These are phyloP conservation scores for Lemur catta DNA, from an alignment of 2,797 vertebrate species.

Conservation along the genomic window DNA sequence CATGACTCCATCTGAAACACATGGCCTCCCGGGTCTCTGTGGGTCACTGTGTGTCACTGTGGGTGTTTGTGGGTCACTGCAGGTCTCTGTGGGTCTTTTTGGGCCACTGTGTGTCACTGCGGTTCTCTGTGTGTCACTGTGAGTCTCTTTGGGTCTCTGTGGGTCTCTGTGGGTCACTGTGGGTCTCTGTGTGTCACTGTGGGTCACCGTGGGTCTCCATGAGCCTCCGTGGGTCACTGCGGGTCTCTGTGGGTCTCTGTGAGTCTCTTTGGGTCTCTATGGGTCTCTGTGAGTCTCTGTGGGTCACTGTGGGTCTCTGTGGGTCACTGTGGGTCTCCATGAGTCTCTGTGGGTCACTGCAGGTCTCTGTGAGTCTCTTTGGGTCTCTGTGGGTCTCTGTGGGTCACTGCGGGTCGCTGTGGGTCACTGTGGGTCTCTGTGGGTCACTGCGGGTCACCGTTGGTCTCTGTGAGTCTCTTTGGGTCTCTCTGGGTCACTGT, in stretches of 20 bases:
- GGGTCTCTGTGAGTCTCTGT: too few relatives aligned
- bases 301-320: neutral
- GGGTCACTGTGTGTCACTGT: neutral
- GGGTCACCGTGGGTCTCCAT: neutral
- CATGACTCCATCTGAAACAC: neutral
- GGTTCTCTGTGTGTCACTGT: neutral
- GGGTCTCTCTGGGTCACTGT: neutral
- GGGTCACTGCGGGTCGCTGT: too few relatives aligned
- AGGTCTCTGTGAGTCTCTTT: neutral
- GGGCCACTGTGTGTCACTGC: too few relatives aligned
- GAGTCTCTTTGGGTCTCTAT: neutral
- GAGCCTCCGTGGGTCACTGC: neutral
- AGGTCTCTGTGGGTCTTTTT: neutral
- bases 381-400: neutral
- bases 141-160: neutral
- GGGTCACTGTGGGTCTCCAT: too few relatives aligned
- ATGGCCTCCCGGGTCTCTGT: neutral
- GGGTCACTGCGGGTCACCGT: too few relatives aligned
- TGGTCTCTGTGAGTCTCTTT: neutral
- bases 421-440: neutral
- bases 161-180: too few relatives aligned
- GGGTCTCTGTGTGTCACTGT: neutral
- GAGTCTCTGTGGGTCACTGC: neutral
- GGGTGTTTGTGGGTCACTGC: neutral
- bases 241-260: neutral